These are phyloP conservation scores for Rhagonycha lutea DNA, from an alignment of 2,888 invertebrate species.

Conservation along the genomic window DNA sequence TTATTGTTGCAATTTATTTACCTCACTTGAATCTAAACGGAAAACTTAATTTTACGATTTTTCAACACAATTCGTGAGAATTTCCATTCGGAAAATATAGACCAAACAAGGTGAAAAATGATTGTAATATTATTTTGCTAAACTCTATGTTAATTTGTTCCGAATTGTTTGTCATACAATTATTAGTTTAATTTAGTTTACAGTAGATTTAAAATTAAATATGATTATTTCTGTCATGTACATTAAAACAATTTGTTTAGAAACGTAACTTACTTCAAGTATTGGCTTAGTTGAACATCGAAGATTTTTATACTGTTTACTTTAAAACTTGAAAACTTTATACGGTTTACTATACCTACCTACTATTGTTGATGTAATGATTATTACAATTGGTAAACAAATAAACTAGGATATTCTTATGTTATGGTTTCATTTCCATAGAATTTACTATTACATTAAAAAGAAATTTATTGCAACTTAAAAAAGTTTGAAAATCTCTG, in stretches of 20 bases:
- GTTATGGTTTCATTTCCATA: no score
- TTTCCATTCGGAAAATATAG: conserved; percentile 12
- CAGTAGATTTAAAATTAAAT: background rate
- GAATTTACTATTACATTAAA: no score
- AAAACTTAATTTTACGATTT: conserved; percentile 7
- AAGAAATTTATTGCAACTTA: no score
- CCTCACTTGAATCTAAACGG: background rate
- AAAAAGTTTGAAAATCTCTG: no score
- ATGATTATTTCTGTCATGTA: background rate
- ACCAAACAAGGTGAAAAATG: conserved; percentile 17
- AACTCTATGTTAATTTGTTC: conserved; percentile 4
- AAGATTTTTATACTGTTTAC: no score
- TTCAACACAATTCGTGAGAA: conserved; percentile 10
- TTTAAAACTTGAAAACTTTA: no score
- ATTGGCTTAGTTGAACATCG: background rate
- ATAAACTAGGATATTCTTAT: no score
- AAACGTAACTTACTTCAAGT: background rate
- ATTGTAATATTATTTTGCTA: conserved; percentile 4
- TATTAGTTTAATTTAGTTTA: background rate
- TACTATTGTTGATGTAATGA: no score
- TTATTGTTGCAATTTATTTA: conserved; percentile 1
- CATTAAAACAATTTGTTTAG: background rate
- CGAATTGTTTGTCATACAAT: background rate
- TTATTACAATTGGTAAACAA: no score
- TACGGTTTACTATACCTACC: no score